Conservation (phyloP, 2,113 vertebrate species). For the Oryzias javanicus region DNA sequence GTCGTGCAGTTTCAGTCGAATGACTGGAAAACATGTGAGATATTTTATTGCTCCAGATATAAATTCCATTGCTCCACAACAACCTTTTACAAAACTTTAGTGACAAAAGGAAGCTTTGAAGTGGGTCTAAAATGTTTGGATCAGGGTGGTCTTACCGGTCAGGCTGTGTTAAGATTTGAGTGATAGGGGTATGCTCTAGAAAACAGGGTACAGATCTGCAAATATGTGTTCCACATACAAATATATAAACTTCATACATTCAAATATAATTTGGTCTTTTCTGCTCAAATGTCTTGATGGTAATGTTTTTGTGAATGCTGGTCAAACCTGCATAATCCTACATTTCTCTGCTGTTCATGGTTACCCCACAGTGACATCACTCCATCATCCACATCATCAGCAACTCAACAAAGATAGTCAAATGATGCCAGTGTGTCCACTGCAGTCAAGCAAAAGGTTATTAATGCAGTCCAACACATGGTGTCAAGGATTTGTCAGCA, state of each 20-base stretch:
- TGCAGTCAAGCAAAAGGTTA: slow-evolving; percentile 88
- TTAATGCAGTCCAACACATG: slow-evolving; percentile 93
- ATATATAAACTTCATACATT: slow-evolving; percentile 82
- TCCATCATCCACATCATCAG: slow-evolving; percentile 11
- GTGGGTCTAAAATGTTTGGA: too few species aligned
- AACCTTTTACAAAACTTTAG: too few species aligned
- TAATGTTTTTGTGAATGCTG: slow-evolving; percentile 80
- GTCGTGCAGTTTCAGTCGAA: too few species aligned
- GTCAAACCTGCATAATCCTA: slow-evolving; percentile 82
- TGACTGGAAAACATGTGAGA: too few species aligned
- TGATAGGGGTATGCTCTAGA: too few species aligned
- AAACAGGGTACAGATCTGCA: too few species aligned
- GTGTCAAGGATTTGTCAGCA: slow-evolving; percentile 98
- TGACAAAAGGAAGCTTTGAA: too few species aligned
- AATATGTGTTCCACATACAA: slow-evolving; percentile 16
- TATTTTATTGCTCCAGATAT: too few species aligned
- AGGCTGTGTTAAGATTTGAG: too few species aligned
- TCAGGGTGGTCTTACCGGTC: too few species aligned
- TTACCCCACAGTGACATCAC: slow-evolving; percentile 18
- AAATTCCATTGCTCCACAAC: too few species aligned
- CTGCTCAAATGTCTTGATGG: slow-evolving; percentile 87
- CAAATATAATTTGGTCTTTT: slow-evolving; percentile 85
- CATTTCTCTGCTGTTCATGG: slow-evolving; percentile 37
- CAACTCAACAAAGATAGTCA: slow-evolving; percentile 88
- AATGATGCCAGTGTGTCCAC: slow-evolving; percentile 98